Conservation (phyloP, 1,140 invertebrate genomes). For the Trichoplusia ni region DNA sequence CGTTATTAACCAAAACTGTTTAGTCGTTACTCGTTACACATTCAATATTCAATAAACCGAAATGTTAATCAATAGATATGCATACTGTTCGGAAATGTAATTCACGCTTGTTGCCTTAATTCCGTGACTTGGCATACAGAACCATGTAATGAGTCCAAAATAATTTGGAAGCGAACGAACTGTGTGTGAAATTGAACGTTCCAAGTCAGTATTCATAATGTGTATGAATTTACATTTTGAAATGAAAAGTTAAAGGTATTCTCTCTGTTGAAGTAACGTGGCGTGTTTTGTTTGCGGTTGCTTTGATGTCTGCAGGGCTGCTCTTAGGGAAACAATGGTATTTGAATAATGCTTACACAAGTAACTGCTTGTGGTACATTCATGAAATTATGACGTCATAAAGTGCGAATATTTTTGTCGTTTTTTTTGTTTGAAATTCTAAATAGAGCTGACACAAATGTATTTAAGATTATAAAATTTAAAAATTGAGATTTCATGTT, state of each 20-base stretch:
- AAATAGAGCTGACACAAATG: too few relatives aligned
- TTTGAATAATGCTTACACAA: too few relatives aligned
- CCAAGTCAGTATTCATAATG: neutral
- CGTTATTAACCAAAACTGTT: too few relatives aligned
- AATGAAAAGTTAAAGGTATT: neutral
- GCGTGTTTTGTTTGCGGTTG: neutral
- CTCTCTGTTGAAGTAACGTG: neutral
- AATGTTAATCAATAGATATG: neutral
- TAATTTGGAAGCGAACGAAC: slow-evolving; percentile 4
- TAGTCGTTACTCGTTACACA: too few relatives aligned
- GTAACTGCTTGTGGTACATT: too few relatives aligned
- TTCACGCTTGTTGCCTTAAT: neutral
- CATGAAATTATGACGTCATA: too few relatives aligned
- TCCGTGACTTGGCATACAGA: slow-evolving; percentile 5
- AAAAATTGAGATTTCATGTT: too few relatives aligned
- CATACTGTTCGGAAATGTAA: neutral
- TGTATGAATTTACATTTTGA: slow-evolving; percentile 10
- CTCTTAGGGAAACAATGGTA: too few relatives aligned
- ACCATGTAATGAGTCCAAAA: slow-evolving; percentile 10
- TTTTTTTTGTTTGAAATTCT: too few relatives aligned
- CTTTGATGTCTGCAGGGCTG: neutral
- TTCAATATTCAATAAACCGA: neutral
- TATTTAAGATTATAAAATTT: too few relatives aligned
- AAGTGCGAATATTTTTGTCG: too few relatives aligned
- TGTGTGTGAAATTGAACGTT: neutral